Evolutionary conservation across 1,140 invertebrate species (phyloP), one percentile per base, ranked within the genome.

Genomic region (Cydia amplana): DNA sequence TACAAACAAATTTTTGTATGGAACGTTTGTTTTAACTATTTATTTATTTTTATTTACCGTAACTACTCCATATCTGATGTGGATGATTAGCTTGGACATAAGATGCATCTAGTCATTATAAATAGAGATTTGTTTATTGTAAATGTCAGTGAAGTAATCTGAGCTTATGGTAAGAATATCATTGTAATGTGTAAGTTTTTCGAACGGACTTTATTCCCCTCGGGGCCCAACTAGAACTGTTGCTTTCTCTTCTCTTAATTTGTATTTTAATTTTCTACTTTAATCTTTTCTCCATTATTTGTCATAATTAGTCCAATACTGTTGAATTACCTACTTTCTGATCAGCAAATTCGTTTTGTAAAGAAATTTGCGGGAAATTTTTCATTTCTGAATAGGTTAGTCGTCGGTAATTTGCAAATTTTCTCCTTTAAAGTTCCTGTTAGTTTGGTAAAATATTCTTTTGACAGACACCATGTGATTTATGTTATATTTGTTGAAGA

Each of bases 101-200:
- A 82, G 77, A 81, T 83, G 82, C 77, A 76, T 91, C 88, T 91
- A 91, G 88, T 91, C 88, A 90, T 85, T 78, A 74, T 79, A 77
- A 79, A 74, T 79, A 77, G 82, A 81, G 77, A 82, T 86, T 88
- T 85, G 86, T 85, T 83, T 81, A 83, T 78, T 60, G 55, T 76
- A 91, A 91, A 92, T 91, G 90, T 91, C 87, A 87, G 90, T 91
- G 88, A 78, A 79, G 87, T 86, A 85, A 90, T 83, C 90, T 78
- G 88, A 89, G 86, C 90, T 90, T 83, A 81, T 86, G 87, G 87
- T 86, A 73, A 81, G 89, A 90, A 89, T 85, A 84, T 76, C 83
- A 86, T 81, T 79, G 82, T 87, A 87, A 86, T 89, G 74, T 86
- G 77, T 90, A 90, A 91, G 87, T 87, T 88, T 90, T 90, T 90